A percentile compares a stretch with the other conserved stretches of the same genome.
phyloP scores from a whole-genome alignment of 2,113 vertebrate species.

The Oreochromis aureus region DNA sequence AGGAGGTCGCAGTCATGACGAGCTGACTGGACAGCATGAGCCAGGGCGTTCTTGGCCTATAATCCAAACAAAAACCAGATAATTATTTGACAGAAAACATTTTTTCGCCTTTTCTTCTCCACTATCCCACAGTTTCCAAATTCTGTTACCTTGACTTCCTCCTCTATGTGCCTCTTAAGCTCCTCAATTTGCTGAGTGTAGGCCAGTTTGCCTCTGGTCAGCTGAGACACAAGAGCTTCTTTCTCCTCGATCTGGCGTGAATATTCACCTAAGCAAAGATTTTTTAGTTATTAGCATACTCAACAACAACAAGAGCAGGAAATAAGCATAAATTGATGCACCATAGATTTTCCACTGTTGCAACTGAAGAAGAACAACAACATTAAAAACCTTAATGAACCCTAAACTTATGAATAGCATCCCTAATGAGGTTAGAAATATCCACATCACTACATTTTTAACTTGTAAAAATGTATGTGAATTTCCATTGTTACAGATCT shows the following conservation, averaged over 20 bases:
- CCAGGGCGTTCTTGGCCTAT: constrained; percentile 61
- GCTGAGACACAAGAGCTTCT: constrained; percentile 69
- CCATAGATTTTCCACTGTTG: neutral
- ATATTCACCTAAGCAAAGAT: constrained; percentile 67
- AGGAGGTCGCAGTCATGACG: constrained; percentile 75
- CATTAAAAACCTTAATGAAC: neutral
- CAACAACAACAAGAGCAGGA: neutral
- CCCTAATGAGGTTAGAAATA: neutral
- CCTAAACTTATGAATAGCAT: neutral
- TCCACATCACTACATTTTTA: neutral
- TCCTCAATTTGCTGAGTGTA: constrained; percentile 80
- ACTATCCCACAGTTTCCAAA: neutral
- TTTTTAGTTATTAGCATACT: neutral
- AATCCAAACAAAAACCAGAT: neutral
- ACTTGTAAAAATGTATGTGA: neutral
- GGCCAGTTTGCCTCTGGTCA: constrained; percentile 77
- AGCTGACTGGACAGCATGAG: constrained; percentile 67
- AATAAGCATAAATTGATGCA: neutral
- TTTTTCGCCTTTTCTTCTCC: neutral
- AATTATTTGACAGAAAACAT: neutral
- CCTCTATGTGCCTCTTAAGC: constrained; percentile 80
- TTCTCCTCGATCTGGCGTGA: constrained; percentile 79
- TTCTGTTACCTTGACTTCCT: constrained; percentile 75
- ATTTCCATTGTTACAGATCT: neutral
- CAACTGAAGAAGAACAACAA: neutral